Percentiles rank a stretch among this genome's conserved stretches.
These are phyloP conservation scores for Tetrao urogallus DNA, from an alignment of 2,113 vertebrate genomes.

Conservation along the genomic window DNA sequence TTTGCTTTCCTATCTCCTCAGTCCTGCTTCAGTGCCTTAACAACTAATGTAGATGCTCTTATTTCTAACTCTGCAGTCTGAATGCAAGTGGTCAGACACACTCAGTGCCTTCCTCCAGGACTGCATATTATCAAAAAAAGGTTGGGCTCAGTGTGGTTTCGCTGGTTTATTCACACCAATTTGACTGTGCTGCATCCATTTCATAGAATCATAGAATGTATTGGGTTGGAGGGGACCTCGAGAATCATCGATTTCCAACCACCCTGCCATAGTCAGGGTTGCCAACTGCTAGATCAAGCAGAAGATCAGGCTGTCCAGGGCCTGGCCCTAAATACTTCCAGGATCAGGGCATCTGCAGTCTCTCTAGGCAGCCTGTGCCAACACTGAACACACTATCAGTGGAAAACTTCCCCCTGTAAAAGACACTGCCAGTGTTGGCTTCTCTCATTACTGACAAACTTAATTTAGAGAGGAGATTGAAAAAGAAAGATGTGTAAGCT, in stretches of 20 bases:
- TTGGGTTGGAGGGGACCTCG: too few species aligned
- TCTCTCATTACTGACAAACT: neutral
- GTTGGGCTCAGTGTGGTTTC: neutral
- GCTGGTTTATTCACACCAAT: neutral
- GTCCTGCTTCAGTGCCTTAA: neutral
- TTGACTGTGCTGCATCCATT: rapidly evolving
- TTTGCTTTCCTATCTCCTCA: neutral
- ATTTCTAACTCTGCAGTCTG: neutral
- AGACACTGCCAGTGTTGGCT: neutral
- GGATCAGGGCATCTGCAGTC: too few species aligned
- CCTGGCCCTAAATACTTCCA: too few species aligned
- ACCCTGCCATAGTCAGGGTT: too few species aligned
- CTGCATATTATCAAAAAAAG: neutral
- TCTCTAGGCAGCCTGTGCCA: too few species aligned
- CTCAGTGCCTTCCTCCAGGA: neutral
- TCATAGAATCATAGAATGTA: too few species aligned
- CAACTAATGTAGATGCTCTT: too few species aligned
- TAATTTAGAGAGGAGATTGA: neutral
- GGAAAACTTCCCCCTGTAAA: too few species aligned
- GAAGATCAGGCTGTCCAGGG: too few species aligned
- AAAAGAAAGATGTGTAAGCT: neutral
- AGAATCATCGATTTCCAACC: too few species aligned
- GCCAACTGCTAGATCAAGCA: too few species aligned
- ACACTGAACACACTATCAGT: too few species aligned
- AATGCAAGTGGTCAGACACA: neutral